A percentile compares a stretch with the other conserved stretches of the same genome.
phyloP scores from a whole-genome alignment of 2,113 vertebrate species.

The Leptobrachium leishanense region DNA sequence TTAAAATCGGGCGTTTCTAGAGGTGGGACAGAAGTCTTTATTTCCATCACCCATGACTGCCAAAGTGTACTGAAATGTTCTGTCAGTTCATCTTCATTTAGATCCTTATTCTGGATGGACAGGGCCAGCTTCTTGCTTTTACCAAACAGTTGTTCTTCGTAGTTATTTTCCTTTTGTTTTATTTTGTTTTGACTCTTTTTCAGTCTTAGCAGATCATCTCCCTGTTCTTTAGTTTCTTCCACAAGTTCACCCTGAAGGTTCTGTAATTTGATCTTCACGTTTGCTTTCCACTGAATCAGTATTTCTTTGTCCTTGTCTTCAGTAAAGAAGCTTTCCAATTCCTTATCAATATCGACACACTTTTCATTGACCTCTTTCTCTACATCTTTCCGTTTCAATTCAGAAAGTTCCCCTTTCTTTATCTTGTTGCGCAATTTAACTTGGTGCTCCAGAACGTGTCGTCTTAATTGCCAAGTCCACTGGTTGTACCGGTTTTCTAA shows the following conservation, averaged over 20 bases:
- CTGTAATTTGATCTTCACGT: slow-evolving; percentile 46
- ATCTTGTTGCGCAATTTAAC: slow-evolving; percentile 55
- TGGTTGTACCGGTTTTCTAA: slow-evolving; percentile 53
- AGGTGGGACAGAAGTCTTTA: background rate
- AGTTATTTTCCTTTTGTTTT: slow-evolving; percentile 38
- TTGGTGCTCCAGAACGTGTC: slow-evolving; percentile 55
- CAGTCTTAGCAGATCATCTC: slow-evolving; percentile 38
- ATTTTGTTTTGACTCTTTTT: slow-evolving; percentile 50
- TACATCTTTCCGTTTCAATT: background rate
- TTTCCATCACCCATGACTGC: slow-evolving; percentile 38
- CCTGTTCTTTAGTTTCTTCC: slow-evolving; percentile 46
- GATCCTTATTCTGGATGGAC: slow-evolving; percentile 20
- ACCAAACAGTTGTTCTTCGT: slow-evolving; percentile 52
- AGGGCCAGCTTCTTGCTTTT: slow-evolving; percentile 53
- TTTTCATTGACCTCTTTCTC: slow-evolving; percentile 25
- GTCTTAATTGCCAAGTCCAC: slow-evolving; percentile 63
- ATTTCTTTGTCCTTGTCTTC: slow-evolving; percentile 57
- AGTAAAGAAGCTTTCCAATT: slow-evolving; percentile 56
- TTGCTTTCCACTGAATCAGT: slow-evolving; percentile 58
- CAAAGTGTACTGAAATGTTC: slow-evolving; percentile 53
- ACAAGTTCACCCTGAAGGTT: slow-evolving; percentile 52
- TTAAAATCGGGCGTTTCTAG: slow-evolving; percentile 25
- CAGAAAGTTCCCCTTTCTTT: slow-evolving; percentile 45
- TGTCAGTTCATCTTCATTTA: slow-evolving; percentile 50
- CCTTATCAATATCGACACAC: slow-evolving; percentile 31